Evolutionary conservation across 2,797 vertebrate genomes (phyloP).

Genomic region (Florisuga fusca): DNA sequence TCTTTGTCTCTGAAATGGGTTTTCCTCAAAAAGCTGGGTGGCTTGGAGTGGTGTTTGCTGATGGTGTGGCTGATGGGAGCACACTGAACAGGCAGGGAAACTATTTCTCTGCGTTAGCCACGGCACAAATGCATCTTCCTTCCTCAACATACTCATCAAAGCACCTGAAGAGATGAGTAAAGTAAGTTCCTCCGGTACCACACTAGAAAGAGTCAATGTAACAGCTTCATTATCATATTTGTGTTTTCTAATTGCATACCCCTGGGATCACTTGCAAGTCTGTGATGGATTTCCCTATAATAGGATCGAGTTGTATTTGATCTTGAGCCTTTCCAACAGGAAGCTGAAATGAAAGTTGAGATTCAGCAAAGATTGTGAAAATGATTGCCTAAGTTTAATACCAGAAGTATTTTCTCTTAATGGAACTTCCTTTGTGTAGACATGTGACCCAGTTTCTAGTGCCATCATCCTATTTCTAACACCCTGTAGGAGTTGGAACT

Average conservation of each 20-base stretch:
- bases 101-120: not conserved
- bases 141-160: not conserved
- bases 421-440: not conserved
- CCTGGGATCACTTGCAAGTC: slow-evolving; percentile 1
- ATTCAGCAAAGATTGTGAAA: not conserved
- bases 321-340: slow-evolving; percentile 10
- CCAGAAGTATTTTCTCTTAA: not conserved
- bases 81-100: not conserved
- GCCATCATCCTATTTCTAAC: not conserved
- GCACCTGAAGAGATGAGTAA: not conserved
- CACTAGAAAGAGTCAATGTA: slow-evolving; percentile 5
- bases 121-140: not conserved
- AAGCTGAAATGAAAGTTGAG: slow-evolving; percentile 4
- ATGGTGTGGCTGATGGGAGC: not conserved
- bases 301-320: slow-evolving; percentile 34
- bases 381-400: not conserved
- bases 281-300: slow-evolving; percentile 2
- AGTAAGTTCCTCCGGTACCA: not conserved
- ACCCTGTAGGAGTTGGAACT: not conserved
- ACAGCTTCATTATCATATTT: slow-evolving; percentile 40
- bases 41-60: not conserved
- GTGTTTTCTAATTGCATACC: slow-evolving; percentile 32
- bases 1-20: not conserved
- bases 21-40: not conserved
- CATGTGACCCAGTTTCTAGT: not conserved